Evolutionary conservation across 2,888 invertebrate genomes (phyloP).

Genomic region (Linnaemya vulpina): DNA sequence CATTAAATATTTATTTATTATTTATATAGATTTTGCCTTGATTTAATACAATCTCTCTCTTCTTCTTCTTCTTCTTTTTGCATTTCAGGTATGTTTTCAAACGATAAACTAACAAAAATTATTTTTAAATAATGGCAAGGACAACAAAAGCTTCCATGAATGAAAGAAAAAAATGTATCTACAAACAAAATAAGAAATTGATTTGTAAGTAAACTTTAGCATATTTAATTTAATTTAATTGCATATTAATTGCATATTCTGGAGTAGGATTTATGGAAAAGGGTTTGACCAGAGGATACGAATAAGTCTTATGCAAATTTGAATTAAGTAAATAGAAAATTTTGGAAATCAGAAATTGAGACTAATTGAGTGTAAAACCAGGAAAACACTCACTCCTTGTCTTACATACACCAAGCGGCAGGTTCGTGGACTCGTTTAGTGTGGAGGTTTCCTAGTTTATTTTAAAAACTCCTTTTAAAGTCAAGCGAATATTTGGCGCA

Average conservation of each 20-base stretch:
- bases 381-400: no score
- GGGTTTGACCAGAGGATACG: neutral
- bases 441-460: no score
- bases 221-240: slow-evolving; percentile 38
- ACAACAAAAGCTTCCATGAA: neutral
- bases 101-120: slow-evolving; percentile 28
- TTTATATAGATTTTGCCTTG: slow-evolving; percentile 12
- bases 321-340: neutral
- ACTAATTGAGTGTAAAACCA: neutral
- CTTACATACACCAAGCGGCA: no score
- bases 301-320: neutral
- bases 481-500: no score
- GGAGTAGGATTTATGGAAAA: slow-evolving; percentile 24
- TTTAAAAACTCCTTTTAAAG: no score
- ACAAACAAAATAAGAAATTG: neutral
- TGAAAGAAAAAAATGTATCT: neutral
- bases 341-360: neutral
- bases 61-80: neutral
- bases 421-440: no score
- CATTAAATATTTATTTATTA: slow-evolving; percentile 12
- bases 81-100: slow-evolving; percentile 53
- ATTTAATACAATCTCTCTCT: slow-evolving; percentile 8
- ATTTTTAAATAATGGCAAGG: slow-evolving; percentile 9
- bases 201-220: slow-evolving; percentile 40
- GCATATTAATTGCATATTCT: slow-evolving; percentile 38